A percentile compares a stretch with the other conserved stretches of the same genome.
These are phyloP conservation scores for Nansenia antarctica DNA, from an alignment of 2,113 vertebrate species.

Conservation along the genomic window DNA sequence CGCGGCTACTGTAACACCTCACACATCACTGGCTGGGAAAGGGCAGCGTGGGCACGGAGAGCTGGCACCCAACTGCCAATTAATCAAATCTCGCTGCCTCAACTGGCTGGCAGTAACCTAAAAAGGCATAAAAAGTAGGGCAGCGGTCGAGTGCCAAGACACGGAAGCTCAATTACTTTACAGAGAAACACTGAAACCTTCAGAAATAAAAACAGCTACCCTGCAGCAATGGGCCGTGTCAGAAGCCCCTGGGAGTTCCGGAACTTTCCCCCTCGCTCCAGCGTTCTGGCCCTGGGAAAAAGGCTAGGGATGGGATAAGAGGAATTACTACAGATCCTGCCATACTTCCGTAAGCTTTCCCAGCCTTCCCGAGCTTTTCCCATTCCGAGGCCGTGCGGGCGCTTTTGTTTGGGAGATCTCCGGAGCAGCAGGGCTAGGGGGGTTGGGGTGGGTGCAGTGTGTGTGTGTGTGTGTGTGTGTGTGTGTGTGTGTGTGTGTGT, in stretches of 20 bases:
- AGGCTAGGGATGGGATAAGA: neutral
- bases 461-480: neutral
- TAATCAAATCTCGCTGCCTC: slow-evolving; percentile 43
- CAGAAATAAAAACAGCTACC: neutral
- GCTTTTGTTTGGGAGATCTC: slow-evolving; percentile 7
- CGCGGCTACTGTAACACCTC: neutral
- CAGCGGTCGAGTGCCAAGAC: neutral
- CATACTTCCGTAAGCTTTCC: neutral
- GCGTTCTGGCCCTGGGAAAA: neutral
- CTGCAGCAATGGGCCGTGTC: neutral
- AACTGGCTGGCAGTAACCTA: neutral
- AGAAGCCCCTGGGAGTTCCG: neutral
- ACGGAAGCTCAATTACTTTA: neutral
- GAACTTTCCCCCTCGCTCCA: neutral
- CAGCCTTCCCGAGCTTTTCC: neutral
- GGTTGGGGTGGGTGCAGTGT: neutral
- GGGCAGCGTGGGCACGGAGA: slow-evolving; percentile 10
- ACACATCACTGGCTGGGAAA: slow-evolving; percentile 19
- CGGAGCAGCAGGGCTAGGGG: neutral
- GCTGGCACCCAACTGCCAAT: slow-evolving; percentile 44
- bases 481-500: neutral
- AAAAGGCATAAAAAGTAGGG: slow-evolving; percentile 8
- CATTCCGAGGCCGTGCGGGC: neutral
- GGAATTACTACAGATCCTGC: neutral
- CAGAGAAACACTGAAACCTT: neutral